phyloP scores from a whole-genome alignment of 2,888 invertebrate genomes.

The Catocala nupta region DNA sequence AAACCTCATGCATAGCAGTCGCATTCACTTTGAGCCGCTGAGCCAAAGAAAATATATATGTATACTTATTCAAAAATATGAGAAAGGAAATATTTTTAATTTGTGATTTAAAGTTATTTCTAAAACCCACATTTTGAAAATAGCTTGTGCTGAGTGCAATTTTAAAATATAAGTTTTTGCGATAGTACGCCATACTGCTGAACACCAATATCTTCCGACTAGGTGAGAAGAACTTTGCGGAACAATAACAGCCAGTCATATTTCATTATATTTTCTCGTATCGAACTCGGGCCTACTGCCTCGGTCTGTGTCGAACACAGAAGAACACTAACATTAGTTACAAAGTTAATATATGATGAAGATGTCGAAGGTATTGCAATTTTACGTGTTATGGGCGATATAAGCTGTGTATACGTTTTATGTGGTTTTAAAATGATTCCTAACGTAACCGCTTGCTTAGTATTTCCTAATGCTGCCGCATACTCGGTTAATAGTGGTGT shows the following conservation, averaged over 20 bases:
- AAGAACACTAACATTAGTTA: slow-evolving; percentile 54
- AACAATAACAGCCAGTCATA: slow-evolving; percentile 70
- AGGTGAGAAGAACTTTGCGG: slow-evolving; percentile 59
- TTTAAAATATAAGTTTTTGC: slow-evolving; percentile 48
- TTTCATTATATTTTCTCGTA: slow-evolving; percentile 66
- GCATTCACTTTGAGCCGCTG: too few species aligned
- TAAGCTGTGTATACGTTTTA: not conserved
- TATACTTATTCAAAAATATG: too few species aligned
- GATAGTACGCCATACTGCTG: slow-evolving; percentile 47
- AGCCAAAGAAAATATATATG: too few species aligned
- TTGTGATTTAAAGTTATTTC: too few species aligned
- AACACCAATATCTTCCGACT: slow-evolving; percentile 58
- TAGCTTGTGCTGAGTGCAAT: slow-evolving; percentile 50
- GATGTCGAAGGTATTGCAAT: slow-evolving; percentile 35
- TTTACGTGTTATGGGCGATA: slow-evolving; percentile 22
- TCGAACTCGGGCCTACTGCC: slow-evolving; percentile 52
- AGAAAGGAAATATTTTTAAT: too few species aligned
- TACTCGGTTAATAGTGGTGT: too few species aligned
- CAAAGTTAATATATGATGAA: slow-evolving; percentile 37
- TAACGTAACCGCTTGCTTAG: too few species aligned
- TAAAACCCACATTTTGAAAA: slow-evolving; percentile 21
- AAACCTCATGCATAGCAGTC: too few species aligned
- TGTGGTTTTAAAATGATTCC: not conserved
- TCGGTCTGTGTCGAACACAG: slow-evolving; percentile 38
- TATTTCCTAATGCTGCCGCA: too few species aligned